Evolutionary conservation across 2,113 vertebrate genomes (phyloP).

Genomic region (Coracopsis vasa): DNA sequence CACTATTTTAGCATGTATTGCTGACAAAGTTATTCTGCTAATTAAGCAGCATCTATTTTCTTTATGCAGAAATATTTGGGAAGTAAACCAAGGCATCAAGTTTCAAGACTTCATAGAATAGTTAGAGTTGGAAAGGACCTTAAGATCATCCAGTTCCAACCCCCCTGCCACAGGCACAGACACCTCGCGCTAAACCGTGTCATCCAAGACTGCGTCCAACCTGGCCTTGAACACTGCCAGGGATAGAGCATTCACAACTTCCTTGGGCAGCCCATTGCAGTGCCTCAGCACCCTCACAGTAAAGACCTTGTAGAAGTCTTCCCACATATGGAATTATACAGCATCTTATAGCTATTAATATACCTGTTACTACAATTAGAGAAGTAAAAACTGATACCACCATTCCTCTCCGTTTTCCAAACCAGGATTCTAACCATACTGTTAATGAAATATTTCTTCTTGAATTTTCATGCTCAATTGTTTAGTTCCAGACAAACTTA

Average conservation of each 20-base stretch:
- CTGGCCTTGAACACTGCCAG: too few species aligned
- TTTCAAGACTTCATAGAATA: neutral
- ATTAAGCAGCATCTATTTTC: neutral
- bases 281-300: too few species aligned
- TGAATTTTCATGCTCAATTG: neutral
- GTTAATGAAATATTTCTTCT: too few species aligned
- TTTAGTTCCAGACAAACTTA: neutral
- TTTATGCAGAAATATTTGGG: neutral
- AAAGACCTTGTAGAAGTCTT: neutral
- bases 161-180: too few species aligned
- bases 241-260: too few species aligned
- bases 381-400: neutral
- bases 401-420: neutral
- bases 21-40: neutral
- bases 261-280: too few species aligned
- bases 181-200: too few species aligned
- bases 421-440: neutral
- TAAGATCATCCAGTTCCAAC: too few species aligned
- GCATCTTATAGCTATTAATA: neutral
- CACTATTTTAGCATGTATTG: neutral
- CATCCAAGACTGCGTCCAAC: too few species aligned
- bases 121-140: too few species aligned
- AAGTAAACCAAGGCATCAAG: neutral
- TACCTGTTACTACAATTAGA: neutral
- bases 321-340: neutral